Evolutionary conservation across 2,888 invertebrate species (phyloP).

Genomic region (Chaetoderma sp.): DNA sequence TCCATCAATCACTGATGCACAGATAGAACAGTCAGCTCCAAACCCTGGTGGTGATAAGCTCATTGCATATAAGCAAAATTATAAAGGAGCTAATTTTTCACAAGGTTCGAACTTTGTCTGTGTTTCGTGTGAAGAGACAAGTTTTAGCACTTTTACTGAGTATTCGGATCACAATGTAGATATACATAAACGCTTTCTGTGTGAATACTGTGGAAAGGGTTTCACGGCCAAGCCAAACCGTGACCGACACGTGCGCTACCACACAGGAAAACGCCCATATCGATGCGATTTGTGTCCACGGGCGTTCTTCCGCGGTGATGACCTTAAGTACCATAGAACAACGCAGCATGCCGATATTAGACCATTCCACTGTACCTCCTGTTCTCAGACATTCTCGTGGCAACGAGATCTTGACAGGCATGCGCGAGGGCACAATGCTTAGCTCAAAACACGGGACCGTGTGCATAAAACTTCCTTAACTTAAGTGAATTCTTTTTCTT

Average conservation of each 20-base stretch:
- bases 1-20: no score
- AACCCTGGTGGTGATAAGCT: no score
- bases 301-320: conserved; percentile 57
- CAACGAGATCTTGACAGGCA: conserved; percentile 53
- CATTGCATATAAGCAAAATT: no score
- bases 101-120: no score
- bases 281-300: conserved; percentile 53
- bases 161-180: neutral
- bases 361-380: conserved; percentile 45
- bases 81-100: no score
- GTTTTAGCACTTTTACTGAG: neutral
- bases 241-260: conserved; percentile 65
- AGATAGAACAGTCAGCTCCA: no score
- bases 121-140: neutral
- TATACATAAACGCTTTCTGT: conserved; percentile 61
- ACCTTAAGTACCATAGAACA: conserved; percentile 59
- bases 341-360: conserved; percentile 51
- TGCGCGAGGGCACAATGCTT: conserved; percentile 19
- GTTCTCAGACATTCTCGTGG: conserved; percentile 47
- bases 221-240: conserved; percentile 66
- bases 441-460: neutral
- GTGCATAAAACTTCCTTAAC: no score
- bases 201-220: conserved; percentile 63
- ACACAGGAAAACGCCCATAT: conserved; percentile 65
- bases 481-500: no score